Evolutionary conservation across 2,888 invertebrate species (phyloP).

Genomic region (Palloptera scutellata): DNA sequence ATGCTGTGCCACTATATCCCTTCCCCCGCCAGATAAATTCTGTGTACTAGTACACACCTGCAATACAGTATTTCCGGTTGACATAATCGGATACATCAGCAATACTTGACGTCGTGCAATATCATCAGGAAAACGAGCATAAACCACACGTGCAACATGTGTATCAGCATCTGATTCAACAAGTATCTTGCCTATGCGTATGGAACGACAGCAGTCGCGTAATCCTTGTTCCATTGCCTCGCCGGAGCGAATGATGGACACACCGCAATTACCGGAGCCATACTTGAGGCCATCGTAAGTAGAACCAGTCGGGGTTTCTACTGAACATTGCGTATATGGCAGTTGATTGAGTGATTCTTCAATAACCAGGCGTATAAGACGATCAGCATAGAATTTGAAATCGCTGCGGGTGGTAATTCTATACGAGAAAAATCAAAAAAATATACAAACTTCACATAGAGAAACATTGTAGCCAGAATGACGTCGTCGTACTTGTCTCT

Average conservation of each 20-base stretch:
- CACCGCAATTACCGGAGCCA: constrained; percentile 97
- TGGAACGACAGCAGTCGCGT: constrained; percentile 97
- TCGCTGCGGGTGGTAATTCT: constrained; percentile 93
- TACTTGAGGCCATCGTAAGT: constrained; percentile 92
- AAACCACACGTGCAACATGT: constrained; percentile 95
- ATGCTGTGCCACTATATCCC: neutral
- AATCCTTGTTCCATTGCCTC: constrained; percentile 97
- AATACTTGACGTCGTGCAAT: constrained; percentile 87
- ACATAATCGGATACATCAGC: constrained; percentile 99
- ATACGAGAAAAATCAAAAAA: constrained; percentile 39
- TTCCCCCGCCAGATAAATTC: neutral
- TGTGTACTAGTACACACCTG: constrained; percentile 64
- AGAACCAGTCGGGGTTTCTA: constrained; percentile 89
- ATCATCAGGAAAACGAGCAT: constrained; percentile 97
- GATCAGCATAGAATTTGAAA: constrained; percentile 98
- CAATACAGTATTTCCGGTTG: constrained; percentile 95
- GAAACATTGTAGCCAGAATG: neutral
- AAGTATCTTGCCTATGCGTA: constrained; percentile 97
- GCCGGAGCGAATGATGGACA: constrained; percentile 92
- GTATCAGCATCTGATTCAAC: constrained; percentile 97
- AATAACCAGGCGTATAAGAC: constrained; percentile 94
- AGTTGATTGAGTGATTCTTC: constrained; percentile 95
- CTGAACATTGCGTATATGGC: constrained; percentile 89
- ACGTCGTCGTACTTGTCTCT: constrained; percentile 77
- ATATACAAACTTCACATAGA: constrained; percentile 65